phyloP scores from a whole-genome alignment of 2,797 vertebrate species.

The Uromys caudimaculatus region DNA sequence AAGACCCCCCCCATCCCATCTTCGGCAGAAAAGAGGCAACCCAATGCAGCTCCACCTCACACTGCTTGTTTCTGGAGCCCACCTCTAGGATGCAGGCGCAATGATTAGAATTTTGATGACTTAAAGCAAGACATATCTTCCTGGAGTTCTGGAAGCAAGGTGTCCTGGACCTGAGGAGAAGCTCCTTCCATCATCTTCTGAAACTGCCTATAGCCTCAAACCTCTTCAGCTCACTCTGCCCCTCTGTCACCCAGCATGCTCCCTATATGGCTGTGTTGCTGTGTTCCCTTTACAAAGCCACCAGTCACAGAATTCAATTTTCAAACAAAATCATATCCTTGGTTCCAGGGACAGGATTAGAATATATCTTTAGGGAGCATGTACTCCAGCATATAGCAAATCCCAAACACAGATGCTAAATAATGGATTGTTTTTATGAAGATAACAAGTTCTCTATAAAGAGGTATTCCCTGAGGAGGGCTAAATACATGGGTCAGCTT shows the following conservation, averaged over 20 bases:
- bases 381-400: fast-evolving
- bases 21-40: not conserved
- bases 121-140: fast-evolving
- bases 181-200: not conserved
- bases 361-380: not conserved
- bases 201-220: fast-evolving
- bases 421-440: fast-evolving
- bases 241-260: fast-evolving
- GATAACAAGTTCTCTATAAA: no score
- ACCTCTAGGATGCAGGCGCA: fast-evolving
- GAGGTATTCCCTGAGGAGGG: fast-evolving
- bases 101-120: fast-evolving
- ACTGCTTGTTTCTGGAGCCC: no score
- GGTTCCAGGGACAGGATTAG: no score
- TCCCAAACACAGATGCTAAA: fast-evolving
- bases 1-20: no score
- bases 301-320: not conserved
- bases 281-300: not conserved
- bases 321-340: not conserved
- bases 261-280: no score
- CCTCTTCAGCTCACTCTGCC: not conserved
- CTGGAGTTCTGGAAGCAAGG: no score
- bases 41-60: fast-evolving
- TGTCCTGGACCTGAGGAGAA: not conserved
- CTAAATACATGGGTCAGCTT: fast-evolving